Conservation (phyloP, 92 coral and sea anemone species). For the Palythoa grandis region DNA sequence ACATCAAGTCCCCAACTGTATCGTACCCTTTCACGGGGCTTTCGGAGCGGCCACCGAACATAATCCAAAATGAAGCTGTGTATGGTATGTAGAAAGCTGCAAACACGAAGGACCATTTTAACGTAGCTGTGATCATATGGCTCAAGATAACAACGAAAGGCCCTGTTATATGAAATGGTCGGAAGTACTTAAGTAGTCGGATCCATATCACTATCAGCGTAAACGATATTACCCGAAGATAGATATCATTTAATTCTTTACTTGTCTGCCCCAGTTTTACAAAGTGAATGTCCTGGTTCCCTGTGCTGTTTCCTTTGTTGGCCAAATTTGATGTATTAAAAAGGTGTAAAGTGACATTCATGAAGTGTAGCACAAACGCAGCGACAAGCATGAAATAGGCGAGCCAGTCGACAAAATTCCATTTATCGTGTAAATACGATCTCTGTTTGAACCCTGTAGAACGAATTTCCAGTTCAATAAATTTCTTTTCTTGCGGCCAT, state of each 20-base stretch:
- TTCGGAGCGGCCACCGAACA: constrained; percentile 73
- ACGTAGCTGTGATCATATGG: constrained; percentile 69
- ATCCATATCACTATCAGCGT: constrained; percentile 77
- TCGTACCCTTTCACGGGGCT: constrained; percentile 70
- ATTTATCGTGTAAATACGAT: constrained; percentile 72
- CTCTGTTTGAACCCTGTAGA: constrained; percentile 57
- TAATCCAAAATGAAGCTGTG: constrained; percentile 83
- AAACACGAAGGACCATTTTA: constrained; percentile 78
- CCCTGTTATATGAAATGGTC: constrained; percentile 82
- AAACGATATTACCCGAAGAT: constrained; percentile 62
- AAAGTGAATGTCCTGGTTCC: constrained; percentile 34
- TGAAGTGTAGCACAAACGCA: constrained; percentile 61
- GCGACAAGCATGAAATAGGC: constrained; percentile 71
- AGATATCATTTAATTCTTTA: constrained; percentile 46
- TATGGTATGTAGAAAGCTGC: constrained; percentile 79
- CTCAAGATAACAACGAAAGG: constrained; percentile 84
- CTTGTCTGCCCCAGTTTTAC: constrained; percentile 9
- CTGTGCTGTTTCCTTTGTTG: not conserved
- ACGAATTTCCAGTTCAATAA: constrained; percentile 65
- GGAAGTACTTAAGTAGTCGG: constrained; percentile 76
- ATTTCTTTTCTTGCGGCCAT: constrained; percentile 75
- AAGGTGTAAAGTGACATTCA: constrained; percentile 49
- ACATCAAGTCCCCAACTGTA: constrained; percentile 52
- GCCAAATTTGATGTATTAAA: not conserved
- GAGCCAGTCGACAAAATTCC: constrained; percentile 85